Base-by-base conservation (phyloP, 2,888 invertebrate genomes). In the Noctua comes region DNA sequence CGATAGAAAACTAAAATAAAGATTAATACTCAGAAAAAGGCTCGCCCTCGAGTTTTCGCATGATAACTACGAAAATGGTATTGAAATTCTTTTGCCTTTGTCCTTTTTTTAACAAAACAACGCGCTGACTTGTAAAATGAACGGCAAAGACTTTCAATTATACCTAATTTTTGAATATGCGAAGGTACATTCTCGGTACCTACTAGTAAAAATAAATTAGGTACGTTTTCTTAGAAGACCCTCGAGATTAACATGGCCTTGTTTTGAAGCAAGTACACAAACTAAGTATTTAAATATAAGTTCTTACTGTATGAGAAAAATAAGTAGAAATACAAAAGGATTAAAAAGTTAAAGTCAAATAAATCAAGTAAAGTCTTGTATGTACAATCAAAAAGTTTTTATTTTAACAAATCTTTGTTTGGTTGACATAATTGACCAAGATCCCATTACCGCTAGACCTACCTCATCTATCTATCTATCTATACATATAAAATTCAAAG, bases 1-100 rank as follows among this genome's bases (percentile, higher is more conserved):
- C 51, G 68, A 77, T 65, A 51, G 18, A 69, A 70, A 83, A 80
- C 80, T 81, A 75, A 83, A 84, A 76, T 76, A 84, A 80, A 76
- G 74, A 78, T 77, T 81, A 66, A 76, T 74, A 83, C 68, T 59
- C 70, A 71, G 27, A 79, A 70, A 76, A 81, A 66, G 66, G 64
- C 18, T 1, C 18, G 27, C 1, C 13, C 31, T 65, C 66, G 69
- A 70, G 21, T 83, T 76, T 70, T 66, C 40, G 54, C 40, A 31
- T 54, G 59, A 79, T 79, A 43, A 76, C 31, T 48, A 71, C 54
- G 66, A 68, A 73, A 73, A 73, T 59, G 43, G 13, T 62, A 65
- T 71, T 71, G 8, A 62, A 65, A 70, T 82, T 57, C 16, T 79
- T 66, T 57, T 11, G 18, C 21, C 31, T 68, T 72, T 57, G 21